Percentiles rank a stretch among this genome's conserved stretches.
Conservation (phyloP, 2,888 invertebrate species). For the Dryomyza anilis region DNA sequence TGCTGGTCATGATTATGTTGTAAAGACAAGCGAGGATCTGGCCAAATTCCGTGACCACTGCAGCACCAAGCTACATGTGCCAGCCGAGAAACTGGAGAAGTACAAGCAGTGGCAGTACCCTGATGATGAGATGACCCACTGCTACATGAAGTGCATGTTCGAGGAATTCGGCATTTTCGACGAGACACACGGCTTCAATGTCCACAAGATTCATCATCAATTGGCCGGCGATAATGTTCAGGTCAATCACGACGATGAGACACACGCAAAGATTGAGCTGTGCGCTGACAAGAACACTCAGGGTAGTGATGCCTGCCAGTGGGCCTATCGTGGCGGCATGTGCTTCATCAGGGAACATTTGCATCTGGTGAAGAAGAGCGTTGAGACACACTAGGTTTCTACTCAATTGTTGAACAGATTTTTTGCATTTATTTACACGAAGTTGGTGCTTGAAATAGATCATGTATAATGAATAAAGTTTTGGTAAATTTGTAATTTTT, state of each 20-base stretch:
- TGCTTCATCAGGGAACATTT: constrained; percentile 54
- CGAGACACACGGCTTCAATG: constrained; percentile 51
- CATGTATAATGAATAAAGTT: too few relatives aligned
- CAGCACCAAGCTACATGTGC: constrained; percentile 42
- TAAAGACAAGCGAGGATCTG: constrained; percentile 55
- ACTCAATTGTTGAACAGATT: too few relatives aligned
- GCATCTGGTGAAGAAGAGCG: constrained; percentile 50
- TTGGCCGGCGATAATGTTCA: constrained; percentile 43
- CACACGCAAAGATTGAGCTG: constrained; percentile 49
- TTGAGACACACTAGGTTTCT: constrained; percentile 39
- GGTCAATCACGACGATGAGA: constrained; percentile 50
- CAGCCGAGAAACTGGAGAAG: constrained; percentile 49
- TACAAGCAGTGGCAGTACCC: constrained; percentile 55
- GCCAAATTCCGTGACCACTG: constrained; percentile 48
- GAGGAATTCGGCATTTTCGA: constrained; percentile 57
- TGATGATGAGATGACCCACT: constrained; percentile 53
- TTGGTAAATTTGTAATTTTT: too few relatives aligned
- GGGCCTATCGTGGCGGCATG: constrained; percentile 55
- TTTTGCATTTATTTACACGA: too few relatives aligned
- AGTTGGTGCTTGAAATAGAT: too few relatives aligned
- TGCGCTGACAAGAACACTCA: constrained; percentile 54
- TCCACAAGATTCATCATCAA: constrained; percentile 55
- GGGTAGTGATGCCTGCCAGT: constrained; percentile 49
- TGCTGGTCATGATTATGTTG: constrained; percentile 42
- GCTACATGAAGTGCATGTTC: constrained; percentile 57